A percentile compares a stretch with the other conserved stretches of the same genome.
These are phyloP conservation scores for Accipiter cooperii DNA, from an alignment of 2,113 vertebrate species.

Conservation along the genomic window DNA sequence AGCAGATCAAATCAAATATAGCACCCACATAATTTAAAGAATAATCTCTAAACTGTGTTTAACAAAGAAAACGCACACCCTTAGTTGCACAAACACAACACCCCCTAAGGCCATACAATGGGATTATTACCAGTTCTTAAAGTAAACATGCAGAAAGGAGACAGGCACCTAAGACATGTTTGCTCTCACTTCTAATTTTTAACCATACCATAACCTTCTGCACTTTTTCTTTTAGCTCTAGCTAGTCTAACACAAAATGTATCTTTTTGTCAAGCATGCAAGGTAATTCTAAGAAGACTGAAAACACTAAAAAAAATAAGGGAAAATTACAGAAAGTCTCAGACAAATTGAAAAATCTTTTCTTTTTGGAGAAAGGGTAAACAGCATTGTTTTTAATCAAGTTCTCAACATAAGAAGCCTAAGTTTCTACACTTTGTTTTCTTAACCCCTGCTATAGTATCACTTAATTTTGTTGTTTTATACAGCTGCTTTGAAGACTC, in stretches of 20 bases:
- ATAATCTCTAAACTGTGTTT: neutral
- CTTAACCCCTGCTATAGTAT: neutral
- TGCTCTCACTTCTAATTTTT: neutral
- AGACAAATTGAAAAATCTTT: neutral
- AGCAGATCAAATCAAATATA: neutral
- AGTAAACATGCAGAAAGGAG: neutral
- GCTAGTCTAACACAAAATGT: neutral
- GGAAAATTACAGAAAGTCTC: neutral
- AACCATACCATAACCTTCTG: neutral
- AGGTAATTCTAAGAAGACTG: neutral
- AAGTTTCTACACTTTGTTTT: neutral
- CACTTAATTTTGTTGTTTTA: neutral
- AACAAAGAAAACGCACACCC: conserved; percentile 10
- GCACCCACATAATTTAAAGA: neutral
- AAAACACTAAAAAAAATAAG: neutral
- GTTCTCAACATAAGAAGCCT: neutral
- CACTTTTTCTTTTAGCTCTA: neutral
- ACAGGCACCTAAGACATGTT: neutral
- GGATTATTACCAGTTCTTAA: neutral
- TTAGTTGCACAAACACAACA: conserved; percentile 10
- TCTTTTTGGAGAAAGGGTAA: neutral
- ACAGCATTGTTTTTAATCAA: neutral
- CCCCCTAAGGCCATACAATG: neutral
- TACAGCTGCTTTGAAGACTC: neutral
- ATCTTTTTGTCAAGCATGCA: neutral